Conservation (phyloP, 2,888 invertebrate genomes). For the Phrixothrix hirtus region DNA sequence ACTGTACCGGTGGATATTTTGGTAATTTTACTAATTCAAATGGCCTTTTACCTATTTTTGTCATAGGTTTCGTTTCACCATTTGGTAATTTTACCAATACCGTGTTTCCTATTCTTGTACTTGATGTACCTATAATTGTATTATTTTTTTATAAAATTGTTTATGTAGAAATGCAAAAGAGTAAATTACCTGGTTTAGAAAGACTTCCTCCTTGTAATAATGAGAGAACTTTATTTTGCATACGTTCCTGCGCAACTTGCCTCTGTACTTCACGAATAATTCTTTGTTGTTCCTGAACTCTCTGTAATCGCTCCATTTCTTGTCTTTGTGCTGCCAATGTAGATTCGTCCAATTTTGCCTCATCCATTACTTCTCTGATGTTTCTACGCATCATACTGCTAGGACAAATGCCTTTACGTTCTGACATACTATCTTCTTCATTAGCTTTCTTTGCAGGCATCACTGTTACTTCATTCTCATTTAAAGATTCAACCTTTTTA, state of each 20-base stretch:
- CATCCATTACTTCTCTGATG: constrained; percentile 92
- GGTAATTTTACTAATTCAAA: constrained; percentile 54
- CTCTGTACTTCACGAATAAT: constrained; percentile 80
- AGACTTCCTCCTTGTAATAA: constrained; percentile 68
- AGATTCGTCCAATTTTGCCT: constrained; percentile 88
- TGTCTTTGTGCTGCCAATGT: constrained; percentile 91
- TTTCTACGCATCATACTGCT: constrained; percentile 73
- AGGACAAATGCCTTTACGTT: constrained; percentile 44
- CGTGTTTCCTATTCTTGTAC: constrained; percentile 53
- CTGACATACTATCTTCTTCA: constrained; percentile 31
- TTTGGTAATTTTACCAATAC: constrained; percentile 56
- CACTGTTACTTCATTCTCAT: constrained; percentile 80
- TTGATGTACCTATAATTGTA: constrained; percentile 43
- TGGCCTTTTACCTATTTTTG: constrained; percentile 50
- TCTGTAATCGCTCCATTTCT: constrained; percentile 83
- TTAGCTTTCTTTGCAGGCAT: constrained; percentile 59
- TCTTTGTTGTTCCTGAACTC: constrained; percentile 84
- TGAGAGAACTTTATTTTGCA: constrained; percentile 72
- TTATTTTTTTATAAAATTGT: too few relatives aligned
- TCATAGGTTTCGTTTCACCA: constrained; percentile 56
- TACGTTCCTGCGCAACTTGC: constrained; percentile 75
- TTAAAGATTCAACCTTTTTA: constrained; percentile 56
- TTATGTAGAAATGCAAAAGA: too few relatives aligned
- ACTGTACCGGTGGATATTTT: constrained; percentile 51
- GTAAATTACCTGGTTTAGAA: constrained; percentile 50